Evolutionary conservation across 2,113 vertebrate species (phyloP), one percentile per base, ranked within the genome.

Genomic region (Chauna torquata): DNA sequence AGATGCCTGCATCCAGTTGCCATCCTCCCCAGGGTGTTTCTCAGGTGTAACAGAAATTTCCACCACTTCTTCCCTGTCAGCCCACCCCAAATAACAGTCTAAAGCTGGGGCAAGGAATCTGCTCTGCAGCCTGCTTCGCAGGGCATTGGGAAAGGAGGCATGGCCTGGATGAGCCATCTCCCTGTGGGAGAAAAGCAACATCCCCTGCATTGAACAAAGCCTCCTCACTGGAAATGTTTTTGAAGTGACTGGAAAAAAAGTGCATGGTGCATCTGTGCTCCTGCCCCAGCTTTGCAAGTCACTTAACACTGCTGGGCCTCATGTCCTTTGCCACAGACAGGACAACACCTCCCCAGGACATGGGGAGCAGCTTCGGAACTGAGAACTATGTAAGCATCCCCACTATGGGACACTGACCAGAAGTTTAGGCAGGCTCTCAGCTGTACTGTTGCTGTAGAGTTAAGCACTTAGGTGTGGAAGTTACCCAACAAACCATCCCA

Each of bases 81-180:
- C 30, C 20, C 32, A 54, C 28, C 15, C 28, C n/a, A 82, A 57
- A 16, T 38, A 91, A 85, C 7, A 50, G 5, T 30, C 27, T 84
- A 58, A 78, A 94, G 36, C 55, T 86, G 32, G 15, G 61, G 13
- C 17, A 70, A 38, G 9, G n/a, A 16, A 71, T 8, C 27, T 84
- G 55, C 45, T 55, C 23, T 70, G 7, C n/a, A 20, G 4, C 17
- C 34, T 71, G 16, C 30, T 66, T 71, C n/a, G 55, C 44, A 0
- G 0, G 28, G 16, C 1, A 0, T 2, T 1, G 3, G 57, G 32
- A 69, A 80, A 59, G 12, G 34, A 44, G 11, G 6, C 4, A 25
- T 0, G 0, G n/a, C 19, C 19, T 52, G 36, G 49, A 20, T 20
- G 15, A 80, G 61, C 12, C 5, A 15, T 3, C 6, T 85, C 23